Conservation (phyloP, 2,797 vertebrate species). For the Chaenodraco wilsoni region DNA sequence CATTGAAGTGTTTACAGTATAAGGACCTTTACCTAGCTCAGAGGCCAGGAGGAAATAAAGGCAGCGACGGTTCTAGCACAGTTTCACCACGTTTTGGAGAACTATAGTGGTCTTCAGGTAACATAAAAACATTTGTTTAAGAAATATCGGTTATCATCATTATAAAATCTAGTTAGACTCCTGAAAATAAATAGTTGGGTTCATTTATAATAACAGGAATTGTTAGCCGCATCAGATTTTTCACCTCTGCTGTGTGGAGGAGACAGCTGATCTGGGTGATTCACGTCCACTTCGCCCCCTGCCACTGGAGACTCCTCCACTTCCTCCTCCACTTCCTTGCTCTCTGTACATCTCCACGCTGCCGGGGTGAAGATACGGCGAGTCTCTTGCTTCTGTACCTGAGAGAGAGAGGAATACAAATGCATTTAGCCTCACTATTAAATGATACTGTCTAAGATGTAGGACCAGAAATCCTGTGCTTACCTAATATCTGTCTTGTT, state of each 20-base stretch:
- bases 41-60: no score
- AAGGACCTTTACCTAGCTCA: no score
- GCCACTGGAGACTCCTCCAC: constrained; percentile 74
- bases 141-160: not conserved
- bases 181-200: not conserved
- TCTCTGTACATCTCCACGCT: constrained; percentile 89
- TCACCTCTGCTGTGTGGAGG: constrained; percentile 85
- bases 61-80: no score
- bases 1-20: no score
- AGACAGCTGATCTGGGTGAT: constrained; percentile 85
- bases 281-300: constrained; percentile 89
- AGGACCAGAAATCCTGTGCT: not conserved
- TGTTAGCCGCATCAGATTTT: not conserved
- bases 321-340: constrained; percentile 77
- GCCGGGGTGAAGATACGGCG: constrained; percentile 85
- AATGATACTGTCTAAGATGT: not conserved
- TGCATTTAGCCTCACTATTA: not conserved
- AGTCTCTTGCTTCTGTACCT: constrained; percentile 88
- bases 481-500: constrained; percentile 86
- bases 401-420: constrained; percentile 32
- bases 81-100: no score
- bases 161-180: not conserved
- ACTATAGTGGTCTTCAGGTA: no score
- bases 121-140: not conserved
- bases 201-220: not conserved